Evolutionary conservation across 2,888 invertebrate species (phyloP).

Genomic region (Euclidia mi): DNA sequence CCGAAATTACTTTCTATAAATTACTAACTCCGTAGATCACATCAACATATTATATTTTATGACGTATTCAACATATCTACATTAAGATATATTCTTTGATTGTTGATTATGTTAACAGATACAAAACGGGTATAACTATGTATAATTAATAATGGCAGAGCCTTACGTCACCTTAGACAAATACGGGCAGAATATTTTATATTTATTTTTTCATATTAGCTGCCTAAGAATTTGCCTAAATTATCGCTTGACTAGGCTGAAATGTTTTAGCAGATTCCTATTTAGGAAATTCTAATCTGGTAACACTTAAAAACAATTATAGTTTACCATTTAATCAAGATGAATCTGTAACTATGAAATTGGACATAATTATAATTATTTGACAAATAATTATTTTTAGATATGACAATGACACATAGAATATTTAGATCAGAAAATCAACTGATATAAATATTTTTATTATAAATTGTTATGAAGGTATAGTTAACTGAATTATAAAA

Average conservation of each 20-base stretch:
- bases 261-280: slow-evolving; percentile 22
- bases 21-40: slow-evolving; percentile 26
- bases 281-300: slow-evolving; percentile 34
- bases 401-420: slow-evolving; percentile 39
- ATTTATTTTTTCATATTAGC: not conserved
- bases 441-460: slow-evolving; percentile 35
- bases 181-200: slow-evolving; percentile 15
- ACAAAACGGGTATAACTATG: slow-evolving; percentile 23
- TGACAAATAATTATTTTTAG: slow-evolving; percentile 26
- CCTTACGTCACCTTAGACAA: slow-evolving; percentile 9
- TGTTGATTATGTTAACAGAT: slow-evolving; percentile 31
- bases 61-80: slow-evolving; percentile 50
- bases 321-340: slow-evolving; percentile 11
- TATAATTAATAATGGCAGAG: slow-evolving; percentile 19
- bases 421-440: slow-evolving; percentile 34
- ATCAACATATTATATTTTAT: slow-evolving; percentile 46
- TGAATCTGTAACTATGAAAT: slow-evolving; percentile 26
- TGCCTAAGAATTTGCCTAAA: slow-evolving; percentile 2
- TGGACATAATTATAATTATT: slow-evolving; percentile 21
- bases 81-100: slow-evolving; percentile 43
- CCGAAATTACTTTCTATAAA: slow-evolving; percentile 13
- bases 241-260: slow-evolving; percentile 31
- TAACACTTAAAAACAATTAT: slow-evolving; percentile 31
- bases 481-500: slow-evolving; percentile 44
- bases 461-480: slow-evolving; percentile 33